Conservation (phyloP, 2,888 invertebrate species). For the Acleris literana region DNA sequence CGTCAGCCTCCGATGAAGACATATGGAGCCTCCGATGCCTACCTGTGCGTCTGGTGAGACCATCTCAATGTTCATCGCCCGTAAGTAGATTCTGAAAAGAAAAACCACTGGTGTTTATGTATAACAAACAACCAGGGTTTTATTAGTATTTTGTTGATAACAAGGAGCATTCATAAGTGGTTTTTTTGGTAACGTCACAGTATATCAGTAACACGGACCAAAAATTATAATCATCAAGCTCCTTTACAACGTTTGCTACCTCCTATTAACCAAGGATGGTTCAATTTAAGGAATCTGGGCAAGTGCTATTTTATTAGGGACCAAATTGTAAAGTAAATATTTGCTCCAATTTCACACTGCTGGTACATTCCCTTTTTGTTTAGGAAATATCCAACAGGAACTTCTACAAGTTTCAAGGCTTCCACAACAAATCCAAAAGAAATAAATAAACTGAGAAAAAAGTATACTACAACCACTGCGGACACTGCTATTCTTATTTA, state of each 20-base stretch:
- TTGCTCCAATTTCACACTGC: no score
- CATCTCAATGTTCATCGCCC: constrained; percentile 75
- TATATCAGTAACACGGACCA: constrained; percentile 83
- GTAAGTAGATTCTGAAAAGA: constrained; percentile 88
- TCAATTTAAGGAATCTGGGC: neutral
- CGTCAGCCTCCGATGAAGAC: constrained; percentile 60
- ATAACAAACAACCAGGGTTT: constrained; percentile 85
- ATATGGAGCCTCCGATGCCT: constrained; percentile 65
- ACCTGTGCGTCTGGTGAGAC: constrained; percentile 69
- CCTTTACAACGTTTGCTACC: constrained; percentile 42
- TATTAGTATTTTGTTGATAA: constrained; percentile 82
- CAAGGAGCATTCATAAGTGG: constrained; percentile 80
- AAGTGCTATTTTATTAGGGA: no score
- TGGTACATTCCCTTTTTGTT: no score
- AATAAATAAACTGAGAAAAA: neutral
- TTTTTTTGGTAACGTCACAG: constrained; percentile 76
- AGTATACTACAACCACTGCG: no score
- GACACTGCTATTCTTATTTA: no score
- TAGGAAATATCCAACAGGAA: no score
- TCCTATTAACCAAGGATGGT: neutral
- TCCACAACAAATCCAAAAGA: no score
- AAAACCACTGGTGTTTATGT: constrained; percentile 97
- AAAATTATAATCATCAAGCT: constrained; percentile 78
- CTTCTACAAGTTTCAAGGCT: no score
- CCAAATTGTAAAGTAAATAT: no score